phyloP scores from a whole-genome alignment of 2,113 vertebrate genomes.

The Cinclus cinclus region DNA sequence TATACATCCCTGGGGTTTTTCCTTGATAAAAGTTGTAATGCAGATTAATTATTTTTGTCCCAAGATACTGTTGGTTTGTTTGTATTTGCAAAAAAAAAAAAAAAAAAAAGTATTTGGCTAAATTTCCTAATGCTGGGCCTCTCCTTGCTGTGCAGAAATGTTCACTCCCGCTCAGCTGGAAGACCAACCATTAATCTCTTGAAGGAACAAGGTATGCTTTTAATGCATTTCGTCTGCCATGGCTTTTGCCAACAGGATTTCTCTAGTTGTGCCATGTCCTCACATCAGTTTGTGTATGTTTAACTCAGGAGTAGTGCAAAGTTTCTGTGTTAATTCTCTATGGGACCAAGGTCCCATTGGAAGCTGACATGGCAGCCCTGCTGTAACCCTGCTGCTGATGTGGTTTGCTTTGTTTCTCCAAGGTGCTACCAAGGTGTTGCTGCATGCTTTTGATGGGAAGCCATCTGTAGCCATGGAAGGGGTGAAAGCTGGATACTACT shows the following conservation, averaged over 20 bases:
- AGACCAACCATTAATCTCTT: slow-evolving; percentile 92
- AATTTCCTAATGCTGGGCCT: neutral
- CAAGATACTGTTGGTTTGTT: neutral
- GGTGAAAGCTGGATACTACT: slow-evolving; percentile 90
- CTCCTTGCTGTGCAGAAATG: slow-evolving; percentile 83
- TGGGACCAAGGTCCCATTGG: neutral
- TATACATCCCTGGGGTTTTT: neutral
- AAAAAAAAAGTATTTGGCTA: neutral
- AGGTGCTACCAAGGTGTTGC: slow-evolving; percentile 89
- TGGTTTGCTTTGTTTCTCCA: neutral
- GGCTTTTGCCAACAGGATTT: neutral
- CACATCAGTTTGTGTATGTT: neutral
- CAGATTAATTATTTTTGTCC: neutral
- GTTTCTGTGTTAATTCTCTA: neutral
- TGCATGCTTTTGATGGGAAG: slow-evolving; percentile 96
- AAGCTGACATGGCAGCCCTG: neutral
- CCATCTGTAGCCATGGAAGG: slow-evolving; percentile 94
- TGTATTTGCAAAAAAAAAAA: neutral
- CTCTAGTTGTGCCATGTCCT: neutral
- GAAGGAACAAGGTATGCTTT: slow-evolving; percentile 86
- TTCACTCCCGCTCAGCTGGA: slow-evolving; percentile 96
- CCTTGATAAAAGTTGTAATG: neutral
- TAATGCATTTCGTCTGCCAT: neutral
- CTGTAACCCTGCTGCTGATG: neutral
- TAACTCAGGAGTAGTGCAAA: neutral